Evolutionary conservation across 2,113 vertebrate species (phyloP), one percentile per base, ranked within the genome.

Genomic region (Henicopernis longicauda): DNA sequence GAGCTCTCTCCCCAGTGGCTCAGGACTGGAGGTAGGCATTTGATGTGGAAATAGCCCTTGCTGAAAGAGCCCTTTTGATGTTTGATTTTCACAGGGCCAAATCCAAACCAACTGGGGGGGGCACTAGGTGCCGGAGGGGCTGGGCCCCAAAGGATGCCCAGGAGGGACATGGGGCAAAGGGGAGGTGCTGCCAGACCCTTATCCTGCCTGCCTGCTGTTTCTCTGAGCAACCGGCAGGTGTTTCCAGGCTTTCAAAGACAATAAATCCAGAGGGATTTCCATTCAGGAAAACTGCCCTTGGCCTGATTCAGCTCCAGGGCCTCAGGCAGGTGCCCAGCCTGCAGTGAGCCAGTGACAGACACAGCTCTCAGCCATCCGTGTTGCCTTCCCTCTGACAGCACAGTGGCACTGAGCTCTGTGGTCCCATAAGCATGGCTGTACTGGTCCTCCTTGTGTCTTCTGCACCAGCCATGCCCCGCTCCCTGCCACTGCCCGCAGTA

Each of bases 41-140:
- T 95, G 96, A 93, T 96, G 83, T 91, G 93, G 89, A 95, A 97
- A 95, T 84, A 89, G 86, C 86, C 94, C 77, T 44, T 55, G 47
- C 77, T 95, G 86, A 90, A 94, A 76, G 57, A 92, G 42, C 38
- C 91, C 81, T 89, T 97, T 94, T 87, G 86, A 95, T 93, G 71
- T 93, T 82, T 55, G 32, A 66, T 83, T 92, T 95, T 92, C 82
- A 94, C 21, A 73, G 45, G 50, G 50, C 42, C 62, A 78, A 49
- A 42, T 72, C 49, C 63, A 83, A 86, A 50, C 66, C 40, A 77
- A 2, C 42, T 7, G 3, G 1, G 1, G 40, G 70, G 80, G 26
- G 16, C 82, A 78, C 22, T 0, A 6, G 45, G 69, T 77, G 65
- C 47, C 6, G 0, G 54, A 1, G 6, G 59, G 59, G 45, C 29